Conservation (phyloP, 2,113 vertebrate species). For the Apaloderma vittatum region DNA sequence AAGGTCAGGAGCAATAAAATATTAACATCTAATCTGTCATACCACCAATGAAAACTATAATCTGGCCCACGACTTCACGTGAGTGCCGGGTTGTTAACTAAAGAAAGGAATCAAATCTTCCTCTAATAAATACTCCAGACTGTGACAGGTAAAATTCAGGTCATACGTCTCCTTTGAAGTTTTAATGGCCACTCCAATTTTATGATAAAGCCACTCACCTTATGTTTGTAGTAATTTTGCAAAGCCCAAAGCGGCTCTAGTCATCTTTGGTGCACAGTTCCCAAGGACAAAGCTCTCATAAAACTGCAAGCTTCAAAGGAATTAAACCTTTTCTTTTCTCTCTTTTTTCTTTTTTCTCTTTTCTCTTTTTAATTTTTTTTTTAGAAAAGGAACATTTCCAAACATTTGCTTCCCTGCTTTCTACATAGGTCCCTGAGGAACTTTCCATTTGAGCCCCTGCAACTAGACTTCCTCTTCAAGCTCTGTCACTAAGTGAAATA, state of each 20-base stretch:
- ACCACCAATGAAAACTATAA: constrained; percentile 53
- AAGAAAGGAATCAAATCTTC: constrained; percentile 70
- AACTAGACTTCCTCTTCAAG: constrained; percentile 10
- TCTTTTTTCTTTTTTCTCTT: not conserved
- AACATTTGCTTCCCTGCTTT: not conserved
- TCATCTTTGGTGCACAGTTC: constrained; percentile 56
- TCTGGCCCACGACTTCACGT: constrained; percentile 51
- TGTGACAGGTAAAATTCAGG: constrained; percentile 71
- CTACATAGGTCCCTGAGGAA: not conserved
- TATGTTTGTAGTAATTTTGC: constrained; percentile 75
- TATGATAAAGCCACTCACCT: constrained; percentile 70
- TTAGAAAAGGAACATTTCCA: not conserved
- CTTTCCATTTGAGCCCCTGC: not conserved
- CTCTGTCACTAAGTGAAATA: not conserved
- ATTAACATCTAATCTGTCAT: constrained; percentile 68
- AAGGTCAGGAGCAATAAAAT: constrained; percentile 61
- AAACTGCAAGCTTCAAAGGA: constrained; percentile 74
- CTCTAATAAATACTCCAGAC: constrained; percentile 68
- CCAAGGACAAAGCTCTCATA: constrained; percentile 70
- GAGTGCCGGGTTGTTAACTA: constrained; percentile 58
- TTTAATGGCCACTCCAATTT: constrained; percentile 67
- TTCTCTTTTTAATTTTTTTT: not conserved
- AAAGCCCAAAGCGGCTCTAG: constrained; percentile 61
- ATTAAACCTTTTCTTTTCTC: constrained; percentile 56
- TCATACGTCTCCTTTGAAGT: constrained; percentile 67